A percentile compares a stretch with the other conserved stretches of the same genome.
Conservation (phyloP, 2,797 vertebrate genomes). For the Lagocephalus sceleratus region DNA sequence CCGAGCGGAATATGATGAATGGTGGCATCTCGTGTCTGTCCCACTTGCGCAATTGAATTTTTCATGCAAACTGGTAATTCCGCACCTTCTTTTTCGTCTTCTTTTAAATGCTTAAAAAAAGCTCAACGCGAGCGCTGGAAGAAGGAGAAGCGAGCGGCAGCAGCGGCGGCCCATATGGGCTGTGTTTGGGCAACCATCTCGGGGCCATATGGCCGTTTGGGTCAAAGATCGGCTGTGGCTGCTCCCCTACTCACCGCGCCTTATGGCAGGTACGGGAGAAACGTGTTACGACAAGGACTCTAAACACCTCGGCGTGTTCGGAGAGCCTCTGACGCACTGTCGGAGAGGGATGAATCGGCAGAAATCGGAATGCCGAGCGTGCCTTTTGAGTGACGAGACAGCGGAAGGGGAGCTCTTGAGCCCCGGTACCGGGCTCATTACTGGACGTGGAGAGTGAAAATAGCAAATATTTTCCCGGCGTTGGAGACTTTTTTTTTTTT, state of each 20-base stretch:
- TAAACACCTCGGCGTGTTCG: constrained; percentile 41
- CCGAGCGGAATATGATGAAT: constrained; percentile 43
- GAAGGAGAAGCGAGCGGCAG: constrained; percentile 40
- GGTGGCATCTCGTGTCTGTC: constrained; percentile 32
- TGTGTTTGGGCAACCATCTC: constrained; percentile 29
- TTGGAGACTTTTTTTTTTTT: constrained; percentile 3
- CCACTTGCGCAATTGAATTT: constrained; percentile 3
- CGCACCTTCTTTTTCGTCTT: too few species aligned
- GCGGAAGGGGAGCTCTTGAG: not conserved
- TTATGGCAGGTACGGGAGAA: constrained; percentile 61
- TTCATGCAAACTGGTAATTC: constrained; percentile 6
- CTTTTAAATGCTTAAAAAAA: constrained; percentile 26
- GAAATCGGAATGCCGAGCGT: constrained; percentile 15
- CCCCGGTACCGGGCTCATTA: not conserved
- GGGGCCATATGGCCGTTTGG: constrained; percentile 57
- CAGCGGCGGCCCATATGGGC: constrained; percentile 53
- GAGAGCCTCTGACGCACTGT: constrained; percentile 37
- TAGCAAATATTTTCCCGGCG: not conserved
- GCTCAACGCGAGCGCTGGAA: constrained; percentile 22
- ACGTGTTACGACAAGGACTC: constrained; percentile 50
- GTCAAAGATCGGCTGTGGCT: constrained; percentile 56
- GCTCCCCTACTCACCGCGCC: constrained; percentile 48
- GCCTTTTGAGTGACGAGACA: not conserved
- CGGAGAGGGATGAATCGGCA: constrained; percentile 42
- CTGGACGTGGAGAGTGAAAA: not conserved